Evolutionary conservation across 2,797 vertebrate species (phyloP), one percentile per base, ranked within the genome.

Genomic region (Limosa lapponica): DNA sequence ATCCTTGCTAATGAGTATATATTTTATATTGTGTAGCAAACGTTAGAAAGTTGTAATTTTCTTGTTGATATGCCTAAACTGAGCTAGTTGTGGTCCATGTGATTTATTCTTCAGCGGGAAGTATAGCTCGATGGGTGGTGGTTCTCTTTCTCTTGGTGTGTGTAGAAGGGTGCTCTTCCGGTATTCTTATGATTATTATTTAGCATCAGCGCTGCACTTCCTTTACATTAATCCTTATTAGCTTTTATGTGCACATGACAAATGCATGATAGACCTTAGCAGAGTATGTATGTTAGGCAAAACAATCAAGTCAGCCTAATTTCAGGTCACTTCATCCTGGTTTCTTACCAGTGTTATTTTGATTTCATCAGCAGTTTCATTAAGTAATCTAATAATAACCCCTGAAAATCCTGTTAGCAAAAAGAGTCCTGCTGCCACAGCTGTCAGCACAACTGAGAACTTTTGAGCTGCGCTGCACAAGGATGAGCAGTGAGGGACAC

Each of bases 391-490:
- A 37, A 73, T 80, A 81, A 82, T 22, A 81, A 81, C 6, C 18
- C 18, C 34, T 67, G 82, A 74, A 90, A 94, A 78, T 52, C 11
- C 14, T 85, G 59, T 57, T 80, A 46, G 37, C 41, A 67, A 19
- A 34, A 51, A 19, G 61, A 78, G 28, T 57, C 23, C 23, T 16
- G 9, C 28, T 74, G 37, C 58, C 48, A 34, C 46, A 89, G 18
- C 54, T 95, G 41, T 51, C 44, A 71, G 34, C 23, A 48, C 34
- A 59, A 32, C 32, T 18, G 32, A 6, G 32, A 64, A 30, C 37
- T 69, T 72, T 32, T 73, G 48, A 74, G 61, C 24, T 77, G 13
- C 1, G 0, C 36, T 66, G 44, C 16, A 9, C 0, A 0, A 39
- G 46, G 13, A 1, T 77, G 59, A 77, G 51, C 39, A 58, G 72